These are phyloP conservation scores for Lordiphosa mommai DNA, from an alignment of 1,140 invertebrate genomes.

Conservation along the genomic window DNA sequence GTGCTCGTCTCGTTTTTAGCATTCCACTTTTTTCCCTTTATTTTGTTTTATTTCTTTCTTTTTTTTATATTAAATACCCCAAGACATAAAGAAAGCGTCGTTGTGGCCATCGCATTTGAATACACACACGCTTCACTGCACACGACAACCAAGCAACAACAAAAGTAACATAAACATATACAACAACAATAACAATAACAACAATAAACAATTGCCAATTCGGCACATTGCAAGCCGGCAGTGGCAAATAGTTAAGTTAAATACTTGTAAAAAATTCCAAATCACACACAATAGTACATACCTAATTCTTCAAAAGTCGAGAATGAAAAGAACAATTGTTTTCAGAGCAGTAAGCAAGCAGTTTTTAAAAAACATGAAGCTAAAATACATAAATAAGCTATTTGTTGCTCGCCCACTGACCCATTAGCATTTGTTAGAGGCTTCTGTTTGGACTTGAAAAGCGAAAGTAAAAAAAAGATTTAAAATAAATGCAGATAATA, in stretches of 20 bases:
- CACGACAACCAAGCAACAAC: constrained; percentile 21
- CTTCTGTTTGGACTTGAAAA: too few relatives aligned
- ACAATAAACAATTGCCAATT: constrained; percentile 7
- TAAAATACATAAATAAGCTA: too few relatives aligned
- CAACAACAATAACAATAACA: too few relatives aligned
- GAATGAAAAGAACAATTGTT: too few relatives aligned
- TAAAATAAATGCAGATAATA: too few relatives aligned
- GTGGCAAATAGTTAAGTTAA: constrained; percentile 2
- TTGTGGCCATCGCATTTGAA: constrained; percentile 57
- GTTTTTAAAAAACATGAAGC: too few relatives aligned
- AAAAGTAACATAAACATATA: constrained; percentile 15
- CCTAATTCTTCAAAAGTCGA: too few relatives aligned
- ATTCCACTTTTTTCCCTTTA: constrained; percentile 24
- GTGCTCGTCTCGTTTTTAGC: constrained; percentile 54
- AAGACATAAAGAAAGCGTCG: constrained; percentile 62
- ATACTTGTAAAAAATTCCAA: too few relatives aligned
- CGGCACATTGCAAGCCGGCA: constrained; percentile 8
- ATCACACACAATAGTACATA: neutral
- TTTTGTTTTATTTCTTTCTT: constrained; percentile 12
- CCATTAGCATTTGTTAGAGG: too few relatives aligned
- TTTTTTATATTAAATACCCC: constrained; percentile 48
- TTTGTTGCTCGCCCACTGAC: too few relatives aligned
- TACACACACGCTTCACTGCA: constrained; percentile 64
- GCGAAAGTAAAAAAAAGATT: neutral
- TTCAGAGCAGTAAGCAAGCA: too few relatives aligned